Base-by-base conservation (phyloP, 2,888 invertebrate species). In the Sesia apiformis region DNA sequence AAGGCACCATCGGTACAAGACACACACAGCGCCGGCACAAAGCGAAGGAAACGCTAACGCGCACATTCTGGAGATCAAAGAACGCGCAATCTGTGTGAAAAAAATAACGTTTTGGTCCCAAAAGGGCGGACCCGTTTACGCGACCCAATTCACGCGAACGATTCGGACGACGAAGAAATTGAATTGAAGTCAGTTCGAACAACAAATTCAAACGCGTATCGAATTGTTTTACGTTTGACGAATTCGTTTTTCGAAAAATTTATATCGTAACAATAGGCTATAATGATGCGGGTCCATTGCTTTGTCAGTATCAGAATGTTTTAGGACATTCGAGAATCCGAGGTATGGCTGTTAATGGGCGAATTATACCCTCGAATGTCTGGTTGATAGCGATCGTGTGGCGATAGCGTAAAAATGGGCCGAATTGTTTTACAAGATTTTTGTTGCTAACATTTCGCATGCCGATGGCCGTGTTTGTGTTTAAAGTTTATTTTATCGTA, bases 151-250 rank as follows among this genome's bases (percentile, higher is more conserved):
- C 86, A 86, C 86, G 84, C 83, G 84, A 85, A 74, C 83, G 75
- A 78, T 78, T 80, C 74, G 78, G 82, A 80, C 83, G 79, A 68
- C 73, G 81, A 87, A 87, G 87, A 87, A 88, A 89, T 88, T 84
- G 86, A 88, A 89, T 88, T 86, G 85, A 86, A 84, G 73, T 72
- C 75, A 70, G 78, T 72, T 75, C 81, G 70, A 84, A 87, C 86
- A 85, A 87, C 88, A 84, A 86, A 88, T 84, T 84, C 81, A 74
- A 86, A 88, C 83, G 88, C 89, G 89, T 89, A 86, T 89, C 89
- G 88, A 89, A 89, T 89, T 89, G 88, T 89, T 89, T 89, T 88
- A 89, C 84, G 84, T 85, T 87, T 87, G 86, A 84, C 86, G 87
- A 84, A 84, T 85, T 86, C 86, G 80, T 81, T 83, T 85, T 87